These are phyloP conservation scores for Philonicus albiceps DNA, from an alignment of 2,888 invertebrate genomes.

Conservation along the genomic window DNA sequence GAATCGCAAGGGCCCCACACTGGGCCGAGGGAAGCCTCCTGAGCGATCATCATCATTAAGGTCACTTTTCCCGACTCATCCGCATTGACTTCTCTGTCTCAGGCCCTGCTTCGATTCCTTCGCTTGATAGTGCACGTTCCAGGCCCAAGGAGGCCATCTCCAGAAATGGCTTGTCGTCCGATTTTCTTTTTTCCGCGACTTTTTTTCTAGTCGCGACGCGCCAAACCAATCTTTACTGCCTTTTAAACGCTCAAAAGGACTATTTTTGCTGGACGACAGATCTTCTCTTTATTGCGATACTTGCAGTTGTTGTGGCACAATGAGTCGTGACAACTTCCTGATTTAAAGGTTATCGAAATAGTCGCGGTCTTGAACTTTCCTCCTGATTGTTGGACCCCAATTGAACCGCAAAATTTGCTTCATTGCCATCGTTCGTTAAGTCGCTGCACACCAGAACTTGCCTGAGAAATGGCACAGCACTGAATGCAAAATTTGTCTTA, in stretches of 20 bases:
- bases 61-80: constrained; percentile 17
- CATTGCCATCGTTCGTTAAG: background rate
- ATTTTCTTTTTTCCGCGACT: background rate
- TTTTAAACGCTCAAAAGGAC: background rate
- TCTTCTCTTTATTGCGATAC: background rate
- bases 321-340: background rate
- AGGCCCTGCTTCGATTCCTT: background rate
- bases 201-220: background rate
- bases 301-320: background rate
- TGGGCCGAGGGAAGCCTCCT: background rate
- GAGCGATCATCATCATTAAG: constrained; percentile 25
- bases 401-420: background rate
- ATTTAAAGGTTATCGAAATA: background rate
- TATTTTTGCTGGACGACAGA: background rate
- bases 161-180: background rate
- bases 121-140: background rate
- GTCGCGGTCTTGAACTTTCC: background rate
- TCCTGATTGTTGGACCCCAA: background rate
- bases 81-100: constrained; percentile 1
- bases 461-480: background rate
- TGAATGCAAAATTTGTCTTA: background rate
- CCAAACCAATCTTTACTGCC: background rate
- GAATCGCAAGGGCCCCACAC: background rate
- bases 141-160: background rate
- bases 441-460: background rate